A percentile compares a stretch with the other conserved stretches of the same genome.
Evolutionary conservation across 30 jellyfish, hydroid and myxozoan species (phyloP).

Genomic region (Hydractinia symbiolongicarpus): DNA sequence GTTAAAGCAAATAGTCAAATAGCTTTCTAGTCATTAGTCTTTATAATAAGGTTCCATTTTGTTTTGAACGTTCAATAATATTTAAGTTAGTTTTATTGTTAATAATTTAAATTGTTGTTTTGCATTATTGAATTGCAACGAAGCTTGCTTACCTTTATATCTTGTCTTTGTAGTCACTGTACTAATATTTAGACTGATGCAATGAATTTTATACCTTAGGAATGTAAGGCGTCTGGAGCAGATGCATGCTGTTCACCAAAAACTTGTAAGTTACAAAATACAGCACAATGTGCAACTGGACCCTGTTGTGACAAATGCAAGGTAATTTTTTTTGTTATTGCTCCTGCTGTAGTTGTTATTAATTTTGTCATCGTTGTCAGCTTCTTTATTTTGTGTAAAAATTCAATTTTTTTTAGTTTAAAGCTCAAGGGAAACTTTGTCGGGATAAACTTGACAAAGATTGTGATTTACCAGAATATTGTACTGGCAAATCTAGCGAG

Average conservation of each 20-base stretch:
- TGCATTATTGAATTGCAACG: no score
- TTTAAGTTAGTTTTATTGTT: no score
- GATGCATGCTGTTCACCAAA: slow-evolving; percentile 62
- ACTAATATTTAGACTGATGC: no score
- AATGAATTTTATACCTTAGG: slow-evolving; percentile 29
- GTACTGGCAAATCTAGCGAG: slow-evolving; percentile 71
- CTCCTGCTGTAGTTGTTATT: background rate
- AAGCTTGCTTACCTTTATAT: no score
- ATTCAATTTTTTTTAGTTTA: slow-evolving; percentile 24
- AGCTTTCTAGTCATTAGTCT: no score
- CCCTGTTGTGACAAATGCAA: slow-evolving; percentile 77
- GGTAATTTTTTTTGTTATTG: slow-evolving; percentile 29
- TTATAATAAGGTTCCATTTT: no score
- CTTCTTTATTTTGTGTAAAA: no score
- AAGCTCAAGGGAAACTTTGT: slow-evolving; percentile 68
- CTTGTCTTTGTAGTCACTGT: no score
- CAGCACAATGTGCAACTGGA: slow-evolving; percentile 91
- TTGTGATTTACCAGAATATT: slow-evolving; percentile 83
- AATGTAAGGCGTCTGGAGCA: slow-evolving; percentile 42
- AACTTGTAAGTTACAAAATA: slow-evolving; percentile 53
- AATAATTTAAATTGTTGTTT: no score
- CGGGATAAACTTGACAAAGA: slow-evolving; percentile 49
- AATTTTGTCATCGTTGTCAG: background rate
- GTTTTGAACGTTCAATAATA: no score
- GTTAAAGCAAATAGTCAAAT: no score